A percentile compares a stretch with the other conserved stretches of the same genome.
Conservation (phyloP, 2,113 vertebrate genomes). For the Chaenogobius annularis region DNA sequence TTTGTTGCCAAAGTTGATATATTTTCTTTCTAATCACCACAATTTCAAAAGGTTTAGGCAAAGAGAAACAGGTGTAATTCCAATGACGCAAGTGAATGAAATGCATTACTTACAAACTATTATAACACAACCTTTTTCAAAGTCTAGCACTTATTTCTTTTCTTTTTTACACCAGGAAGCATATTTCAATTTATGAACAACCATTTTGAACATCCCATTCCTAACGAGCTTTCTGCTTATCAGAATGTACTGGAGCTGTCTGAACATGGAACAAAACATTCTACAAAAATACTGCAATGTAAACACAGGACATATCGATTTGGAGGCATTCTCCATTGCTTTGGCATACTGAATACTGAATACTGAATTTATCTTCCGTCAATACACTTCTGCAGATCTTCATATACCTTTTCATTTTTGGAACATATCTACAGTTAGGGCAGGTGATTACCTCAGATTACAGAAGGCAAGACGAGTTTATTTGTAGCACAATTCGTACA, state of each 20-base stretch:
- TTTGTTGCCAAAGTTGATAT: slow-evolving; percentile 9
- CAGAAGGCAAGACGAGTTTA: too few relatives aligned
- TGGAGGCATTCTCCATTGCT: too few relatives aligned
- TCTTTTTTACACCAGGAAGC: neutral
- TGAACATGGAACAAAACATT: neutral
- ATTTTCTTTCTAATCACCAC: slow-evolving; percentile 8
- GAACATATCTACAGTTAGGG: too few relatives aligned
- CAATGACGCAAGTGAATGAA: neutral
- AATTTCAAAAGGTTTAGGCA: neutral
- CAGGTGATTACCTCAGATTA: too few relatives aligned
- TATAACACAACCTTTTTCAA: neutral
- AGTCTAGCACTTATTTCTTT: neutral
- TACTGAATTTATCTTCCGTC: too few relatives aligned
- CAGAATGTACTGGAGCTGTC: neutral
- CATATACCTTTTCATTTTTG: too few relatives aligned
- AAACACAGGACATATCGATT: too few relatives aligned
- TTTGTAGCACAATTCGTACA: too few relatives aligned
- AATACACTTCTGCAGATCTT: too few relatives aligned
- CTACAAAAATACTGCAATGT: neutral
- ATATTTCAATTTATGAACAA: neutral
- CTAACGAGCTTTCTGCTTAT: neutral
- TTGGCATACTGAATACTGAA: too few relatives aligned
- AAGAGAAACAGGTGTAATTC: neutral
- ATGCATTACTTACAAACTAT: neutral
- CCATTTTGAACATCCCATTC: neutral